Evolutionary conservation across 2,113 vertebrate species (phyloP).

Genomic region (Grus americana): DNA sequence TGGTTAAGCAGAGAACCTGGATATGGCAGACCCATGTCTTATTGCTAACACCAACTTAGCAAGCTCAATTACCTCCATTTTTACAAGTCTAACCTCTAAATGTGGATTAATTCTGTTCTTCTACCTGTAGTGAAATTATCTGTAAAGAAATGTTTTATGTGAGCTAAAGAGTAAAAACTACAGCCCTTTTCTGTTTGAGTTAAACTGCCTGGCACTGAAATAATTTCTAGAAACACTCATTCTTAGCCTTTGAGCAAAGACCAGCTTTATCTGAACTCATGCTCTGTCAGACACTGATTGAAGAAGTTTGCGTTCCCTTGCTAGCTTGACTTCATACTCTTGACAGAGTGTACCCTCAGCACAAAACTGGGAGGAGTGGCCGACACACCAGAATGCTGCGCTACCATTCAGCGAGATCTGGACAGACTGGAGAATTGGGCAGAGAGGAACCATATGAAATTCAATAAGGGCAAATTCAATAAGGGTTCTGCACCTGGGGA

Average conservation of each 20-base stretch:
- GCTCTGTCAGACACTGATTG: neutral
- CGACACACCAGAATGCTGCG: too few species aligned
- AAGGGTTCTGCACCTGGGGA: too few species aligned
- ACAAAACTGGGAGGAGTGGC: too few species aligned
- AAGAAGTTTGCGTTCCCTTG: neutral
- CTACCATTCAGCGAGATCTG: too few species aligned
- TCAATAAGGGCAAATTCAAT: too few species aligned
- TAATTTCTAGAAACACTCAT: neutral
- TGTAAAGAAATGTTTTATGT: neutral
- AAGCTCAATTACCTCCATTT: neutral
- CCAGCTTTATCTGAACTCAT: neutral
- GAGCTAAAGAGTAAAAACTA: neutral
- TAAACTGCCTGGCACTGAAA: neutral
- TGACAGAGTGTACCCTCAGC: too few species aligned
- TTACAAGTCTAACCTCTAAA: neutral
- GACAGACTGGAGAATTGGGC: too few species aligned
- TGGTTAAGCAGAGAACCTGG: neutral
- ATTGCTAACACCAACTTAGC: neutral
- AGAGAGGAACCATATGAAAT: too few species aligned
- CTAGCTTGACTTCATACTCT: neutral
- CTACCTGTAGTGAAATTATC: neutral
- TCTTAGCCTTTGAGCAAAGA: neutral
- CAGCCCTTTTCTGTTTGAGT: neutral
- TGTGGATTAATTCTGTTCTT: neutral
- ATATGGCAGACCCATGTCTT: neutral